A percentile compares a stretch with the other conserved stretches of the same genome.
These are phyloP conservation scores for Trichosurus vulpecula DNA, from an alignment of 2,797 vertebrate species.

Conservation along the genomic window DNA sequence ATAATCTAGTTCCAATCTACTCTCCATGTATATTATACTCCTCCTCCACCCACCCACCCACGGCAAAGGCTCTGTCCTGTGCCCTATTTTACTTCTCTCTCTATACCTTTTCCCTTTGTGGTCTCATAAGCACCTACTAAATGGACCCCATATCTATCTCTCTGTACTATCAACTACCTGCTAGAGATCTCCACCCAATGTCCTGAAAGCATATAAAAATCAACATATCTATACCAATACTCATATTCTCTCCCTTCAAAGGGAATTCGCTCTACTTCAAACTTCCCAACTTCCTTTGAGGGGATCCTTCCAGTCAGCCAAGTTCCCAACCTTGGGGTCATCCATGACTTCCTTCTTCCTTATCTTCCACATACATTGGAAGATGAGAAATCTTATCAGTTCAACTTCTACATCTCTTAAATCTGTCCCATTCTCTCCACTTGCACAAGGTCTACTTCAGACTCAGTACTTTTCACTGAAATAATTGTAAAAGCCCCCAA, in stretches of 20 bases:
- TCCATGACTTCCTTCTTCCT: background rate
- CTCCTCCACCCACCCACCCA: background rate
- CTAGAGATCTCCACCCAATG: background rate
- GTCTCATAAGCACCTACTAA: background rate
- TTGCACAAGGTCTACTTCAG: background rate
- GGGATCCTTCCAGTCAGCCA: background rate
- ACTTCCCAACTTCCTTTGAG: background rate
- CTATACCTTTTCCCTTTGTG: background rate
- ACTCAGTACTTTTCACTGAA: background rate
- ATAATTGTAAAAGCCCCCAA: background rate
- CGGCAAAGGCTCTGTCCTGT: background rate
- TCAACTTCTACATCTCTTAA: background rate
- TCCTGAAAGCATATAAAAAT: background rate
- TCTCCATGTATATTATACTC: background rate
- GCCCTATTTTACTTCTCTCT: background rate
- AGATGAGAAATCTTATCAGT: background rate
- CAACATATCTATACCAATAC: background rate
- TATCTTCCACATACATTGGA: background rate
- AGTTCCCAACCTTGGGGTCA: background rate
- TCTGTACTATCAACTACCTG: background rate
- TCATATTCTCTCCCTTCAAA: background rate
- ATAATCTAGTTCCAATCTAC: background rate
- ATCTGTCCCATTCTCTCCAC: background rate
- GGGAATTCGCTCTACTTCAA: background rate
- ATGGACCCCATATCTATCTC: background rate